Evolutionary conservation across 2,113 vertebrate species (phyloP).

Genomic region (Sapayoa aenigma): DNA sequence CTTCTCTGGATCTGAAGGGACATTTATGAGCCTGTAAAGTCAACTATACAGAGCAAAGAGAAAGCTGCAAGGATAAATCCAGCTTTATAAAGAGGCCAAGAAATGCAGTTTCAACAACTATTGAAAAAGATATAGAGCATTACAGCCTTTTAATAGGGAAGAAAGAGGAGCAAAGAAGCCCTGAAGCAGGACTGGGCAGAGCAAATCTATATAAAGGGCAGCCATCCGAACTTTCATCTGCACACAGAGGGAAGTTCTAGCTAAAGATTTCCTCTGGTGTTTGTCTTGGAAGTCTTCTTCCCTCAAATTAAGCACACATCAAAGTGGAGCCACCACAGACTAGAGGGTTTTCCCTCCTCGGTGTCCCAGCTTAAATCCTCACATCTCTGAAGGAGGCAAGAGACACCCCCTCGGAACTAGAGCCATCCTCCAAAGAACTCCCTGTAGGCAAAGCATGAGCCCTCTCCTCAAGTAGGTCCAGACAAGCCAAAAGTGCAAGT

Average conservation of each 20-base stretch:
- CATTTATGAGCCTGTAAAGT: background rate
- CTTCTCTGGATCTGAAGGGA: background rate
- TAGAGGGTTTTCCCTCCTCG: background rate
- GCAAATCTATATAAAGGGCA: background rate
- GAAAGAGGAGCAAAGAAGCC: background rate
- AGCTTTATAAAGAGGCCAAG: background rate
- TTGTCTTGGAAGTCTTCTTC: background rate
- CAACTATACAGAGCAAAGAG: background rate
- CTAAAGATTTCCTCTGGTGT: background rate
- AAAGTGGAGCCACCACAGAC: background rate
- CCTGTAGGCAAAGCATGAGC: background rate
- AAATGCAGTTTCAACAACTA: background rate
- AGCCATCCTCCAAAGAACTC: background rate
- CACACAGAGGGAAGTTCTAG: background rate
- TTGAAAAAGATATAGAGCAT: background rate
- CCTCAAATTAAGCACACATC: background rate
- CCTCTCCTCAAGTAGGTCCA: fast-evolving
- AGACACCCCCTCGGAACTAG: background rate
- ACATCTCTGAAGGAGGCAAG: background rate
- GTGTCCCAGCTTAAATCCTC: background rate
- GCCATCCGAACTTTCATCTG: background rate
- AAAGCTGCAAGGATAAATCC: background rate
- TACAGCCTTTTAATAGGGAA: background rate
- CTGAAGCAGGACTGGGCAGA: background rate
- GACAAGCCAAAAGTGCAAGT: background rate